Evolutionary conservation across 2,797 vertebrate genomes (phyloP).

Genomic region (Sebastes kiyomatsui): DNA sequence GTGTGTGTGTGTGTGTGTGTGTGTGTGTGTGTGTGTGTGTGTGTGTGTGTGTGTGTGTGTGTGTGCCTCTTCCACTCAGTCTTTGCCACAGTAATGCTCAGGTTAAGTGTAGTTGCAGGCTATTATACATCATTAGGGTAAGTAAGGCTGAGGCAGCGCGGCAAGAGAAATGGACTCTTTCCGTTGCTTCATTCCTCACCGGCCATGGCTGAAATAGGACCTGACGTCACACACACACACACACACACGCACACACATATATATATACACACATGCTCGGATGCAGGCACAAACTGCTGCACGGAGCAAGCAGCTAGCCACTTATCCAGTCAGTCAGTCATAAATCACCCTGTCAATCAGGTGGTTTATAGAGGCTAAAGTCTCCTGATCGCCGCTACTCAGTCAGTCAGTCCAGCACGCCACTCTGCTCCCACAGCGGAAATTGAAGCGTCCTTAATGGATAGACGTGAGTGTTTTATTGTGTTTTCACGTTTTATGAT

Average conservation of each 20-base stretch:
- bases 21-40: background rate
- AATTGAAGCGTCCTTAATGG: constrained; percentile 73
- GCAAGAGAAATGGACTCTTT: constrained; percentile 92
- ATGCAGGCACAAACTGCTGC: constrained; percentile 35
- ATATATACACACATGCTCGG: constrained; percentile 23
- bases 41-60: constrained; percentile 21
- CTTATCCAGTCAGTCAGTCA: constrained; percentile 77
- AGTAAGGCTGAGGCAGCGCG: constrained; percentile 89
- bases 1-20: constrained; percentile 27
- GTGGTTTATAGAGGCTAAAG: constrained; percentile 70
- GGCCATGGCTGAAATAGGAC: constrained; percentile 78
- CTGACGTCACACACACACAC: constrained; percentile 51
- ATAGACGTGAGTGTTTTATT: constrained; percentile 71
- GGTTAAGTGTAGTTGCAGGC: constrained; percentile 97
- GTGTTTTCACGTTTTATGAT: constrained; percentile 77
- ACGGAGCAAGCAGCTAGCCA: constrained; percentile 57
- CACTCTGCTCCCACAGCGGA: constrained; percentile 67
- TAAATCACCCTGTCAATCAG: constrained; percentile 79
- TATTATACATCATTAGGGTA: constrained; percentile 97
- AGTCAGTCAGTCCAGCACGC: constrained; percentile 63
- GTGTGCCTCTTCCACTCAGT: constrained; percentile 71
- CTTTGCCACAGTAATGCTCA: constrained; percentile 85
- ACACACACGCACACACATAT: constrained; percentile 9
- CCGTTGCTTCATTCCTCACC: constrained; percentile 92
- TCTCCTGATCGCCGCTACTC: constrained; percentile 57